Evolutionary conservation across 1,140 invertebrate genomes (phyloP).

Genomic region (Achatina immaculata): DNA sequence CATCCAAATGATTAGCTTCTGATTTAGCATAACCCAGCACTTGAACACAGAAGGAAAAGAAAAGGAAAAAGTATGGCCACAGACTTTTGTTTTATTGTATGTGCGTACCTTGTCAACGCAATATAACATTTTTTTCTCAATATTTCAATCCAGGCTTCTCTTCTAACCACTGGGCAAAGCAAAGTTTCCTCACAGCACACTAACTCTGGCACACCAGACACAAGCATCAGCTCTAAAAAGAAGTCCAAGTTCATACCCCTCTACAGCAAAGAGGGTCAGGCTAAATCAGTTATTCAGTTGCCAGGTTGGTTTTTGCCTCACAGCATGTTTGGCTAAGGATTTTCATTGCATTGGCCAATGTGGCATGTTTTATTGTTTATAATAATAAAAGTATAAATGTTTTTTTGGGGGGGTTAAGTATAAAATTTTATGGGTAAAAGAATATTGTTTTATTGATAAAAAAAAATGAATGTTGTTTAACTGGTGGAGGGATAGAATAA

Average conservation of each 20-base stretch:
- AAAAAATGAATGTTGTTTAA: too few species aligned
- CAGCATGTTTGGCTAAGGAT: not conserved
- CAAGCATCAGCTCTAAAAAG: slow-evolving; percentile 74
- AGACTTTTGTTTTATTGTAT: too few species aligned
- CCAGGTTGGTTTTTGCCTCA: slow-evolving; percentile 58
- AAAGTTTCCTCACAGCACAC: not conserved
- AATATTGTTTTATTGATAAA: too few species aligned
- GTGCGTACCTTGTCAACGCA: too few species aligned
- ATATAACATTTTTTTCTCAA: not conserved
- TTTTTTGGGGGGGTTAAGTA: too few species aligned
- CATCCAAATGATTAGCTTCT: too few species aligned
- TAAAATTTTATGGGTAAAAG: too few species aligned
- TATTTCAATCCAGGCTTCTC: not conserved
- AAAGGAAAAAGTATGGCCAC: too few species aligned
- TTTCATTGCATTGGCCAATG: not conserved
- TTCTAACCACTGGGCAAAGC: not conserved
- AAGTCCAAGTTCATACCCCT: slow-evolving; percentile 83
- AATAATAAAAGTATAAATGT: not conserved
- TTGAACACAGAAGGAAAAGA: too few species aligned
- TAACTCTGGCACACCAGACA: not conserved
- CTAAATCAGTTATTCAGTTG: slow-evolving; percentile 71
- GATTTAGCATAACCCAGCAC: too few species aligned
- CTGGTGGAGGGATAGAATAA: too few species aligned
- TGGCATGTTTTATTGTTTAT: not conserved
- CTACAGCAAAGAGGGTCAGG: slow-evolving; percentile 81